These are phyloP conservation scores for Alloplasta piceator DNA, from an alignment of 2,888 invertebrate genomes.

Conservation along the genomic window DNA sequence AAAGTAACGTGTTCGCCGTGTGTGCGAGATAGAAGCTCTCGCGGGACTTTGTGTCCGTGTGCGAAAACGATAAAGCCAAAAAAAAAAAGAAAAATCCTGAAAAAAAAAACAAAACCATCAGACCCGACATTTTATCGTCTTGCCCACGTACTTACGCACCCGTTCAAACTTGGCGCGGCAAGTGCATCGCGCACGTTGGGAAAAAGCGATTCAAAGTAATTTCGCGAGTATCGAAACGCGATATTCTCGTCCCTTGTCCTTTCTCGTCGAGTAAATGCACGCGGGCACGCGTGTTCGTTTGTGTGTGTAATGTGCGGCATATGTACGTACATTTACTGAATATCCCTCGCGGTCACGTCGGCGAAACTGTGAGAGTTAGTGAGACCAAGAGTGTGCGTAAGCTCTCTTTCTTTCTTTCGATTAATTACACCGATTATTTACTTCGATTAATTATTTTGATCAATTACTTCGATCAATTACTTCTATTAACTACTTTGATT, in stretches of 20 bases:
- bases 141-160: conserved; percentile 65
- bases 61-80: conserved; percentile 38
- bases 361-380: conserved; percentile 23
- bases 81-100: conserved; percentile 18
- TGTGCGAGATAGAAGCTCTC: conserved; percentile 21
- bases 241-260: conserved; percentile 37
- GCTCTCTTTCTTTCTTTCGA: conserved; percentile 54
- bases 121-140: conserved; percentile 68
- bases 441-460: too few species aligned
- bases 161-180: conserved; percentile 69
- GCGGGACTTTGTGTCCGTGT: conserved; percentile 14
- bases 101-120: conserved; percentile 16
- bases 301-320: not conserved
- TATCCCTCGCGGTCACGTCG: conserved; percentile 68
- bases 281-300: not conserved
- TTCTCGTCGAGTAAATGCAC: not conserved
- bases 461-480: too few species aligned
- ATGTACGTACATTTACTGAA: conserved; percentile 65
- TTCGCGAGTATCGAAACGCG: conserved; percentile 64
- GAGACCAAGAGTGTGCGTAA: conserved; percentile 26
- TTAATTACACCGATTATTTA: too few species aligned
- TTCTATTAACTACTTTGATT: too few species aligned
- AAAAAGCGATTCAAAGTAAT: conserved; percentile 68
- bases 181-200: conserved; percentile 60
- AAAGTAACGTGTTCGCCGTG: conserved; percentile 58